Percentiles rank a stretch among this genome's conserved stretches.
Conservation (phyloP, 37 sponge, comb jelly and placozoan genomes). For the Eunapius fragilis region DNA sequence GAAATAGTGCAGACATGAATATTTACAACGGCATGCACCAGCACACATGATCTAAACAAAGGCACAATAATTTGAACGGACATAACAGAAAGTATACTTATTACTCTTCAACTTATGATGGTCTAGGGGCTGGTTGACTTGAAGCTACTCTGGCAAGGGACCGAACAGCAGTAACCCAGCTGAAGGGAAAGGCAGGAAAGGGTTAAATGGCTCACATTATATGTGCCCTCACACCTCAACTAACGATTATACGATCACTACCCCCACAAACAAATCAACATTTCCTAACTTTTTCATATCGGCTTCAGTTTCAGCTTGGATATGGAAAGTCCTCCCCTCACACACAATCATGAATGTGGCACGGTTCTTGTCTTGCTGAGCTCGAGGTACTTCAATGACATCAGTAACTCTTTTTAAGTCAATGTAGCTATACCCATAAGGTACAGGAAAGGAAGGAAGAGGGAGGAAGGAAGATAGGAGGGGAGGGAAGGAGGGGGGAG, state of each 20-base stretch:
- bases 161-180: neutral
- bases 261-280: neutral
- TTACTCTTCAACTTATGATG: no score
- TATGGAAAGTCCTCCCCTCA: constrained; percentile 72
- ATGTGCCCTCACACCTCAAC: no score
- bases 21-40: no score
- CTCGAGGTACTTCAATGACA: constrained; percentile 38
- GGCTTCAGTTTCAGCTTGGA: constrained; percentile 61
- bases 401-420: constrained; percentile 62
- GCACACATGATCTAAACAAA: no score
- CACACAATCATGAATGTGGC: constrained; percentile 66
- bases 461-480: neutral
- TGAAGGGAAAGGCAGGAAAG: neutral
- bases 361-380: constrained; percentile 75
- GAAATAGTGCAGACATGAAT: no score
- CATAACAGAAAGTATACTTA: no score
- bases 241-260: no score
- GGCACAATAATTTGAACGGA: no score
- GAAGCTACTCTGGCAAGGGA: neutral
- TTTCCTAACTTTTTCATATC: constrained; percentile 68
- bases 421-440: constrained; percentile 49
- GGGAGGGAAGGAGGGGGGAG: neutral
- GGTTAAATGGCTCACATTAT: neutral
- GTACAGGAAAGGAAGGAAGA: neutral
- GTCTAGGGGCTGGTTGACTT: neutral